These are phyloP conservation scores for Pammene fasciana DNA, from an alignment of 2,888 invertebrate genomes.

Conservation along the genomic window DNA sequence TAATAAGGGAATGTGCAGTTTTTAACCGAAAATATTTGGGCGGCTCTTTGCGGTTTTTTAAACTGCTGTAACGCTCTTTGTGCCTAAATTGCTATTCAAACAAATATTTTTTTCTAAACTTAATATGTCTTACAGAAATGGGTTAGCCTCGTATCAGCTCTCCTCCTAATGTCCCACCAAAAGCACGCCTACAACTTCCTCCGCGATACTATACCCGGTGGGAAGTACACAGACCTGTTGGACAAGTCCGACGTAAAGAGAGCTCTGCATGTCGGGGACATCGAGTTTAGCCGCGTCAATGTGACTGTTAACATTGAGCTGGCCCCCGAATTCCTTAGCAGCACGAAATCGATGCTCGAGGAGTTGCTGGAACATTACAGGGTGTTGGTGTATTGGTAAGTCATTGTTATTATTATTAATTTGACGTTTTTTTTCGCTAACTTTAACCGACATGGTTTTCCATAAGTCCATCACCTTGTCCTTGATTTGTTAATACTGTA, in stretches of 20 bases:
- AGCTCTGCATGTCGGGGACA: slow-evolving; percentile 72
- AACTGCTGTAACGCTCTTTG: too few species aligned
- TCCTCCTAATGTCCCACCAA: slow-evolving; percentile 63
- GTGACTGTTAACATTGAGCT: slow-evolving; percentile 62
- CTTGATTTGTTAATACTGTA: too few species aligned
- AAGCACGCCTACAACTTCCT: slow-evolving; percentile 74
- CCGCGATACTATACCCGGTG: slow-evolving; percentile 59
- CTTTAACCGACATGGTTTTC: too few species aligned
- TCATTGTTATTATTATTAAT: neutral
- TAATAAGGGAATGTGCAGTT: too few species aligned
- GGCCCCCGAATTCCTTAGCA: slow-evolving; percentile 68
- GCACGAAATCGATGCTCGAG: slow-evolving; percentile 62
- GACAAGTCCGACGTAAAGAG: slow-evolving; percentile 57
- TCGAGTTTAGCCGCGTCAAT: slow-evolving; percentile 62
- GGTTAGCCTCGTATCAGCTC: slow-evolving; percentile 55
- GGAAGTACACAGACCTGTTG: slow-evolving; percentile 56
- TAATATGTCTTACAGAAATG: slow-evolving; percentile 62
- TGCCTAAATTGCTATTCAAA: neutral
- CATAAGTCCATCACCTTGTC: too few species aligned
- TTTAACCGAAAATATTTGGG: too few species aligned
- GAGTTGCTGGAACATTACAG: slow-evolving; percentile 66
- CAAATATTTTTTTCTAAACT: neutral
- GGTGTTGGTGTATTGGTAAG: slow-evolving; percentile 67
- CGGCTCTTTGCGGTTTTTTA: too few species aligned
- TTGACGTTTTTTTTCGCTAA: too few species aligned